phyloP scores from a whole-genome alignment of 2,113 vertebrate genomes.

The Misgurnus mizolepis region DNA sequence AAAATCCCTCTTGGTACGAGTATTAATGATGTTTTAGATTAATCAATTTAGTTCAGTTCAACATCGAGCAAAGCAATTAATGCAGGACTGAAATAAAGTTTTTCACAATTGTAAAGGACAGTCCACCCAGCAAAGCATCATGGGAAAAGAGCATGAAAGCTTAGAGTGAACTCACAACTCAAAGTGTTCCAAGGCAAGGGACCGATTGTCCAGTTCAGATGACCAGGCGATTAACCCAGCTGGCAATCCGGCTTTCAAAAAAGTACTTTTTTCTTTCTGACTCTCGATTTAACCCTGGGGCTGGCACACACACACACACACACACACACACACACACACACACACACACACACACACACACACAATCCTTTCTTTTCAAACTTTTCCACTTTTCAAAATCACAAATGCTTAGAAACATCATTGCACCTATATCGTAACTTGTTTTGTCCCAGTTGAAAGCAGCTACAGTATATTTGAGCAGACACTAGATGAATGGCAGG shows the following conservation, averaged over 20 bases:
- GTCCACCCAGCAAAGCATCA: neutral
- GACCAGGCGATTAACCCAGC: constrained; percentile 67
- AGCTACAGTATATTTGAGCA: constrained; percentile 16
- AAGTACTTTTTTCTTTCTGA: constrained; percentile 12
- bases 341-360: neutral
- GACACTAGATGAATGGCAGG: neutral
- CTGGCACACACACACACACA: neutral
- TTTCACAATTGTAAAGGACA: constrained; percentile 35
- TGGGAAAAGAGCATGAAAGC: constrained; percentile 38
- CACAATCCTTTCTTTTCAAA: neutral
- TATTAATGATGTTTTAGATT: constrained; percentile 41
- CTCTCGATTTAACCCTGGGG: neutral
- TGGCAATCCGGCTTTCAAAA: constrained; percentile 63
- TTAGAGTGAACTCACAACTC: constrained; percentile 45
- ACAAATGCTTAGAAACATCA: neutral
- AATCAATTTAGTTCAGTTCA: constrained; percentile 32
- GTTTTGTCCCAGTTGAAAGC: neutral
- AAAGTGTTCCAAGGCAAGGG: constrained; percentile 49
- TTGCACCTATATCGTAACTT: neutral
- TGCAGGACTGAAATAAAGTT: constrained; percentile 40
- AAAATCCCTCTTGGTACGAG: neutral
- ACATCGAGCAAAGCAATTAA: constrained; percentile 49
- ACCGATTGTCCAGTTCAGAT: constrained; percentile 63
- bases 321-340: neutral
- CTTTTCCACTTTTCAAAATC: neutral